A percentile compares a stretch with the other conserved stretches of the same genome.
These are phyloP conservation scores for Chrysodeixis includens DNA, from an alignment of 2,888 invertebrate species.

Conservation along the genomic window DNA sequence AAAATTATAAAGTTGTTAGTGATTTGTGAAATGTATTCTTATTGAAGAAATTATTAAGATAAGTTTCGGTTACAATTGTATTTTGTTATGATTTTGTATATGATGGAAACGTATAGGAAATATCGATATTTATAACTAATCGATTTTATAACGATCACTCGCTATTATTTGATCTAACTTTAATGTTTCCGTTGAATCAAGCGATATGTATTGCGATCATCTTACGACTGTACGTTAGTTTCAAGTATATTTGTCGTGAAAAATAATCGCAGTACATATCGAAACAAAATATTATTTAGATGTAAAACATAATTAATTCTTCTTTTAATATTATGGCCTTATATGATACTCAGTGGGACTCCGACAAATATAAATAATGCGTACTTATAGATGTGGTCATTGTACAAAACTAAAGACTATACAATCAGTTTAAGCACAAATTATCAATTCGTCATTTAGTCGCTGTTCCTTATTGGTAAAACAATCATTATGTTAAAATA, in stretches of 20 bases:
- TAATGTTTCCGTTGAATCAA: slow-evolving; percentile 12
- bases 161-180: neutral
- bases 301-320: slow-evolving; percentile 24
- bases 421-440: neutral
- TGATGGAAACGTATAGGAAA: slow-evolving; percentile 11
- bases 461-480: neutral
- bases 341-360: slow-evolving; percentile 44
- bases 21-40: slow-evolving; percentile 47
- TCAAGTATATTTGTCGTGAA: neutral
- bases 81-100: slow-evolving; percentile 39
- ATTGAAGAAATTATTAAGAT: slow-evolving; percentile 49
- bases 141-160: slow-evolving; percentile 4
- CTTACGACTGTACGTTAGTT: neutral
- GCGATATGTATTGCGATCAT: slow-evolving; percentile 18
- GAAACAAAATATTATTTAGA: slow-evolving; percentile 33
- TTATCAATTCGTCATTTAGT: neutral
- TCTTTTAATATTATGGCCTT: slow-evolving; percentile 32
- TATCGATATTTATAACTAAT: neutral
- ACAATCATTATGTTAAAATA: neutral
- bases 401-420: neutral
- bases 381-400: slow-evolving; percentile 20
- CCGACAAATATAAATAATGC: slow-evolving; percentile 20
- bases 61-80: slow-evolving; percentile 48
- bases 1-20: slow-evolving; percentile 51
- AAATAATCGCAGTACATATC: slow-evolving; percentile 27